These are phyloP conservation scores for Corynorhinus townsendii DNA, from an alignment of 2,113 vertebrate genomes.

Conservation along the genomic window DNA sequence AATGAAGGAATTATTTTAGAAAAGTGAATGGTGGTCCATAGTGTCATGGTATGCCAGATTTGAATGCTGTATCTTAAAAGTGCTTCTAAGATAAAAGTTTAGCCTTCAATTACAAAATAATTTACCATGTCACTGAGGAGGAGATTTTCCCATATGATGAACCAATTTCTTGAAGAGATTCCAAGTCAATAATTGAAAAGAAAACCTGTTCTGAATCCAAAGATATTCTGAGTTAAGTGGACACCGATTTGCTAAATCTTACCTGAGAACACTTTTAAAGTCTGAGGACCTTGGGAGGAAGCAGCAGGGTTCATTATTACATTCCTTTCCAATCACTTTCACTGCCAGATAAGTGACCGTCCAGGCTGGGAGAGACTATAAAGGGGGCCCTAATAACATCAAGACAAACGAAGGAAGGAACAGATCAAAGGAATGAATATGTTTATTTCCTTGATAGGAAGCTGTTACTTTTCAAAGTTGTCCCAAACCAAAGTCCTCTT, in stretches of 20 bases:
- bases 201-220: neutral
- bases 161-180: neutral
- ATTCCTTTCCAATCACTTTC: neutral
- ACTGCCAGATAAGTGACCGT: neutral
- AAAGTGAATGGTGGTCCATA: neutral
- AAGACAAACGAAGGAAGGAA: neutral
- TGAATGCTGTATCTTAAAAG: neutral
- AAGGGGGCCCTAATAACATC: neutral
- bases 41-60: neutral
- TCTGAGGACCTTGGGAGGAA: neutral
- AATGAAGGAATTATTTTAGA: neutral
- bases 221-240: neutral
- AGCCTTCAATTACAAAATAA: neutral
- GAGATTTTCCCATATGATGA: neutral
- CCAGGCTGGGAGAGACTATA: neutral
- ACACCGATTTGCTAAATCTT: neutral
- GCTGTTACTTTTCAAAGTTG: constrained; percentile 24
- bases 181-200: neutral
- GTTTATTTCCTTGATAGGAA: constrained; percentile 34
- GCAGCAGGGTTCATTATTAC: neutral
- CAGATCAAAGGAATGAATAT: constrained; percentile 14
- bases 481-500: constrained; percentile 40
- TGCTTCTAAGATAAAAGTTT: neutral
- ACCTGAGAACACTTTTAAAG: neutral
- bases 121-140: neutral